Evolutionary conservation across 2,888 invertebrate species (phyloP).

Genomic region (Lomographa bimaculata): DNA sequence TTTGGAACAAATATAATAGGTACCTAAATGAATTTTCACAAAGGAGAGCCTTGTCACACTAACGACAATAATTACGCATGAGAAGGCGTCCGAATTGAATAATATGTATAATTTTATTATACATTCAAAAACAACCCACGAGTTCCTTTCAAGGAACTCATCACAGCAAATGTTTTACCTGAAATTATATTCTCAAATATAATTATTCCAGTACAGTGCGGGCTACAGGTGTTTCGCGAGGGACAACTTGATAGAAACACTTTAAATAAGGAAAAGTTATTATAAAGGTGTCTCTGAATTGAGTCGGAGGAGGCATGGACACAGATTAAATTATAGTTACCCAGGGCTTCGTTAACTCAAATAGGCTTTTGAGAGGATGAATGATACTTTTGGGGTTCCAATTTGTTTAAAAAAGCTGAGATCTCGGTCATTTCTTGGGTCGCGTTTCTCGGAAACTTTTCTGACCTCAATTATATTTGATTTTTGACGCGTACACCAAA

Average conservation of each 20-base stretch:
- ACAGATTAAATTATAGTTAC: too few relatives aligned
- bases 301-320: constrained; percentile 26
- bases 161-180: constrained; percentile 15
- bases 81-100: constrained; percentile 1
- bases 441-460: constrained; percentile 5
- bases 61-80: not conserved
- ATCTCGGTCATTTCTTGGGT: constrained; percentile 6
- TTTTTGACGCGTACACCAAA: not conserved
- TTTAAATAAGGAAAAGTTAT: constrained; percentile 34
- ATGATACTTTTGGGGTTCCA: constrained; percentile 21
- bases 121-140: constrained; percentile 1
- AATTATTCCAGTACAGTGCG: constrained; percentile 24
- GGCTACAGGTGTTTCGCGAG: constrained; percentile 31
- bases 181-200: constrained; percentile 22
- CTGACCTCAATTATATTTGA: constrained; percentile 3
- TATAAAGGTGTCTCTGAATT: constrained; percentile 28
- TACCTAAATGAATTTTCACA: too few relatives aligned
- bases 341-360: constrained; percentile 31
- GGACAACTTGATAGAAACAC: constrained; percentile 34
- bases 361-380: constrained; percentile 23
- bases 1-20: too few relatives aligned
- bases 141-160: constrained; percentile 14
- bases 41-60: not conserved
- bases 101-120: too few relatives aligned
- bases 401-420: constrained; percentile 14